A percentile compares a stretch with the other conserved stretches of the same genome.
These are phyloP conservation scores for Invenusta paracnida DNA, from an alignment of 2,888 invertebrate genomes.

Conservation along the genomic window DNA sequence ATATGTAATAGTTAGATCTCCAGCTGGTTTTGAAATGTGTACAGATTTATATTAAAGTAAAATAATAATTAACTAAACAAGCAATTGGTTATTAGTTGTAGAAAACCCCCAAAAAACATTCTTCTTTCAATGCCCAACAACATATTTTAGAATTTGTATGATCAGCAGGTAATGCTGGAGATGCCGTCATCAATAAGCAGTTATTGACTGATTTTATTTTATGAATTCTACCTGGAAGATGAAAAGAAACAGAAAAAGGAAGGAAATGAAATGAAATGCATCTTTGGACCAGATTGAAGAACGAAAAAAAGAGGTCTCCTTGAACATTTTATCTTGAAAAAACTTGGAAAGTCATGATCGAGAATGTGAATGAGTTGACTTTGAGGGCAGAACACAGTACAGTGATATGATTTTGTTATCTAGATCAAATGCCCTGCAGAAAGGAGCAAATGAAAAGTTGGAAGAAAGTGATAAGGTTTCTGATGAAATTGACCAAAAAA, in stretches of 20 bases:
- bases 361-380: not conserved
- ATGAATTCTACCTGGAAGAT: not conserved
- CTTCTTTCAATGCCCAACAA: not conserved
- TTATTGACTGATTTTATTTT: not conserved
- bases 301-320: too few species aligned
- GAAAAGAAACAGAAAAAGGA: not conserved
- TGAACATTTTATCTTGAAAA: constrained; percentile 10
- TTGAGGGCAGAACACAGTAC: constrained; percentile 25
- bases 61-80: not conserved
- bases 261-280: not conserved
- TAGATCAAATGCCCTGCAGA: not conserved
- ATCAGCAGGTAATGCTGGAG: not conserved
- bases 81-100: not conserved
- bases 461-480: not conserved
- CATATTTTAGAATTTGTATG: not conserved
- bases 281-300: not conserved
- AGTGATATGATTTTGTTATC: constrained; percentile 7
- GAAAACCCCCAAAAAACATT: not conserved
- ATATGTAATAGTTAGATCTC: too few species aligned
- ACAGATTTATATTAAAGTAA: not conserved
- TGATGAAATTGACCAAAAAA: not conserved
- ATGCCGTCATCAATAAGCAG: not conserved
- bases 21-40: not conserved
- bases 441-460: too few species aligned
- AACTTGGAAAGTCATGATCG: constrained; percentile 6